phyloP scores from a whole-genome alignment of 2,113 vertebrate genomes.

The Chlorodrepanis virens region DNA sequence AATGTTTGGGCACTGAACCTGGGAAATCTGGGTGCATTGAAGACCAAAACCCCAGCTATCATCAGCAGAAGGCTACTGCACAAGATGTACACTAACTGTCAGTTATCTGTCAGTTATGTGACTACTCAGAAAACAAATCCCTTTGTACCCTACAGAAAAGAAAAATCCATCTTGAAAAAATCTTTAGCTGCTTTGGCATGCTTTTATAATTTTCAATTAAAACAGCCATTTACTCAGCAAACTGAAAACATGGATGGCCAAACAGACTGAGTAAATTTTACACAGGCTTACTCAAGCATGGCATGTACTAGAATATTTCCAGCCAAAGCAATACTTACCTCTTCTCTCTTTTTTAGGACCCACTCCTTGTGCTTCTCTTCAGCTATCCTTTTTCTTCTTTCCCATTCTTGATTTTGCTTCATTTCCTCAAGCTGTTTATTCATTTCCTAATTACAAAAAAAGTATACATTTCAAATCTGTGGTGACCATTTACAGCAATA shows the following conservation, averaged over 20 bases:
- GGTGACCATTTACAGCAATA: not conserved
- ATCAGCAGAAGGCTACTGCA: not conserved
- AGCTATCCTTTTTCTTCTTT: conserved; percentile 78
- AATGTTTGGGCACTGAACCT: not conserved
- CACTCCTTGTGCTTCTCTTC: conserved; percentile 86
- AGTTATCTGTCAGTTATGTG: not conserved
- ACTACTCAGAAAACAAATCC: not conserved
- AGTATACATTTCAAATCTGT: not conserved
- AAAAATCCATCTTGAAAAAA: not conserved
- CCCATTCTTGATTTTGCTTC: conserved; percentile 71
- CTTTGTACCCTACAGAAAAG: not conserved
- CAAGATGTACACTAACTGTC: not conserved
- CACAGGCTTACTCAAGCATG: not conserved
- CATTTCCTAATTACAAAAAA: conserved; percentile 68
- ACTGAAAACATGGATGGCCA: not conserved
- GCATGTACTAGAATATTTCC: not conserved
- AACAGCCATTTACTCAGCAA: not conserved
- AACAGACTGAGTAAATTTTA: not conserved
- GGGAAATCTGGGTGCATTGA: not conserved
- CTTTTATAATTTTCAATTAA: not conserved
- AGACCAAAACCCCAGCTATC: not conserved
- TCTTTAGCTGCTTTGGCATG: not conserved
- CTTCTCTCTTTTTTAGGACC: conserved; percentile 83
- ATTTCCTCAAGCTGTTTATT: conserved; percentile 71
- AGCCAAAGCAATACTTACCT: conserved; percentile 67